Evolutionary conservation across 2,113 vertebrate species (phyloP).

Genomic region (Lophius piscatorius): DNA sequence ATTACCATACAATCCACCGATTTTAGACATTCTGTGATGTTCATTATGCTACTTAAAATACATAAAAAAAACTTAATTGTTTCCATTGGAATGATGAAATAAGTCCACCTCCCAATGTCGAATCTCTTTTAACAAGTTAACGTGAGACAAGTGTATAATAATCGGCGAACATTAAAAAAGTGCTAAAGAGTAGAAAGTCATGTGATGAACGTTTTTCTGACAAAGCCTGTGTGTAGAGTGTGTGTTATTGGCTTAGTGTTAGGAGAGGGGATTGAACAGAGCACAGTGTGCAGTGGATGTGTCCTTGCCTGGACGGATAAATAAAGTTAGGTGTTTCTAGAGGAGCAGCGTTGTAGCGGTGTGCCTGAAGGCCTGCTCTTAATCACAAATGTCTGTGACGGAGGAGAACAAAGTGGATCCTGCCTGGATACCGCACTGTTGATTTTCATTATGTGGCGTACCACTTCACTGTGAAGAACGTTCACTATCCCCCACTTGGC

Average conservation of each 20-base stretch:
- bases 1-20: too few relatives aligned
- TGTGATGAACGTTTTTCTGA: conserved; percentile 49
- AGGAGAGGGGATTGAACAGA: conserved; percentile 24
- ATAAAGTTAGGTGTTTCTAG: conserved; percentile 46
- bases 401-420: conserved; percentile 29
- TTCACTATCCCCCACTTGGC: conserved; percentile 44
- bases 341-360: conserved; percentile 8
- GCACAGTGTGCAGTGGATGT: conserved; percentile 2
- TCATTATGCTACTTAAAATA: too few relatives aligned
- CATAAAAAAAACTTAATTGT: too few relatives aligned
- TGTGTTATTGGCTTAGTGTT: conserved; percentile 52
- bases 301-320: conserved; percentile 21
- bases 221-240: too few relatives aligned
- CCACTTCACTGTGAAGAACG: background rate
- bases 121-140: too few relatives aligned
- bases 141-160: too few relatives aligned
- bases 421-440: background rate
- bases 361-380: conserved; percentile 28
- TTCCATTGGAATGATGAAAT: too few relatives aligned
- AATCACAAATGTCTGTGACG: conserved; percentile 33
- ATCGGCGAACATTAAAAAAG: conserved; percentile 32
- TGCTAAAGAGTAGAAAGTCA: conserved; percentile 21
- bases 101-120: too few relatives aligned
- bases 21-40: too few relatives aligned
- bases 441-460: background rate